A percentile compares a stretch with the other conserved stretches of the same genome.
phyloP scores from a whole-genome alignment of 2,113 vertebrate genomes.

The Leiothrix lutea region DNA sequence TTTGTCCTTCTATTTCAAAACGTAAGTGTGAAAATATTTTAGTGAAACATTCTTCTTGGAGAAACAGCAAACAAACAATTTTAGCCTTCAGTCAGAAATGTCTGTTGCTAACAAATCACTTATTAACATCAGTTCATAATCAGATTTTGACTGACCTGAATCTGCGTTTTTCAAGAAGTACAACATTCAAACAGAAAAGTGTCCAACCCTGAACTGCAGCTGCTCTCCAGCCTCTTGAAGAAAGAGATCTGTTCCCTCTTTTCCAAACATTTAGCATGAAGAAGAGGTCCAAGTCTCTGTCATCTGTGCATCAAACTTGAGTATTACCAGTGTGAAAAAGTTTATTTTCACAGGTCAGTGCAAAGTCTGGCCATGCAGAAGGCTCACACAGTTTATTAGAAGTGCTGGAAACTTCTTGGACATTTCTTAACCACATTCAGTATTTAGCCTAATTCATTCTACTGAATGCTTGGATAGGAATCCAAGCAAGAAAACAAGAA shows the following conservation, averaged over 20 bases:
- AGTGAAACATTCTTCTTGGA: not conserved
- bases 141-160: not conserved
- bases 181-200: not conserved
- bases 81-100: not conserved
- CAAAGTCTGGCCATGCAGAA: not conserved
- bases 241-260: not conserved
- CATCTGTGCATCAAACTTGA: not conserved
- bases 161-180: not conserved
- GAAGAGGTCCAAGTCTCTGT: not conserved
- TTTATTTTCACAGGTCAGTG: not conserved
- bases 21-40: not conserved
- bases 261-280: not conserved
- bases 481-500: not conserved
- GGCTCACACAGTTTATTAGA: not conserved
- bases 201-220: not conserved
- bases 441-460: not conserved
- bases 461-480: not conserved
- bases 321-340: not conserved
- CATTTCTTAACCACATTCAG: not conserved
- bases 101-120: not conserved
- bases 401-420: not conserved
- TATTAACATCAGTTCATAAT: not conserved
- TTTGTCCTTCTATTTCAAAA: conserved; percentile 18
- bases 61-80: not conserved
- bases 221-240: not conserved